These are phyloP conservation scores for Rhinoderma darwinii DNA, from an alignment of 2,113 vertebrate species.

Conservation along the genomic window DNA sequence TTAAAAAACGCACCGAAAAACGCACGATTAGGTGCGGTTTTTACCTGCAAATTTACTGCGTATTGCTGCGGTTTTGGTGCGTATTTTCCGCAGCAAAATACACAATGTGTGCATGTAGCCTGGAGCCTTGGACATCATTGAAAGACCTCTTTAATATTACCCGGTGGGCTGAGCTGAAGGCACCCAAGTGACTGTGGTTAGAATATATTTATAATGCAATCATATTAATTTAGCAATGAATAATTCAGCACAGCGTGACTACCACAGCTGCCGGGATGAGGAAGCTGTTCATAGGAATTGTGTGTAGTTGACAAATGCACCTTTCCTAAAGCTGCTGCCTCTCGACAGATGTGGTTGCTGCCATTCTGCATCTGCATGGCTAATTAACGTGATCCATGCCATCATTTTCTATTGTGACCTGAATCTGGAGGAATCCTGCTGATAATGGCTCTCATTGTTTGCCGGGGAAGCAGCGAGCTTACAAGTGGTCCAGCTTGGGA, in stretches of 20 bases:
- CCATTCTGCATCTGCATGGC: slow-evolving; percentile 5
- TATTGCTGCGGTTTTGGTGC: too few relatives aligned
- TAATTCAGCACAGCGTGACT: slow-evolving; percentile 46
- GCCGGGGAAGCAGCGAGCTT: slow-evolving; percentile 41
- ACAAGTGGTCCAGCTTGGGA: slow-evolving; percentile 53
- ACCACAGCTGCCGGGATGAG: slow-evolving; percentile 27
- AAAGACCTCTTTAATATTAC: not conserved
- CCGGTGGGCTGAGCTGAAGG: not conserved
- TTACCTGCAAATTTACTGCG: too few relatives aligned
- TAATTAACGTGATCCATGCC: slow-evolving; percentile 33
- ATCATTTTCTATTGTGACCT: slow-evolving; percentile 38
- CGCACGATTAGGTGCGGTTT: too few relatives aligned
- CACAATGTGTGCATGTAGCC: too few relatives aligned
- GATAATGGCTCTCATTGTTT: slow-evolving; percentile 54
- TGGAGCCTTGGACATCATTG: not conserved
- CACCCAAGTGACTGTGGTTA: not conserved
- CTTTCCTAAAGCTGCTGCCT: not conserved
- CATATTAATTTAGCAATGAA: slow-evolving; percentile 50
- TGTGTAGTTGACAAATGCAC: slow-evolving; percentile 15
- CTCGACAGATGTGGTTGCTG: slow-evolving; percentile 28
- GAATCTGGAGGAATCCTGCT: slow-evolving; percentile 47
- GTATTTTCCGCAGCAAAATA: too few relatives aligned
- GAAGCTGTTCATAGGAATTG: slow-evolving; percentile 19
- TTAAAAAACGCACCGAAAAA: too few relatives aligned
- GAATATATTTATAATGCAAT: slow-evolving; percentile 38